These are phyloP conservation scores for Melanostoma scalare DNA, from an alignment of 2,888 invertebrate genomes.

Conservation along the genomic window DNA sequence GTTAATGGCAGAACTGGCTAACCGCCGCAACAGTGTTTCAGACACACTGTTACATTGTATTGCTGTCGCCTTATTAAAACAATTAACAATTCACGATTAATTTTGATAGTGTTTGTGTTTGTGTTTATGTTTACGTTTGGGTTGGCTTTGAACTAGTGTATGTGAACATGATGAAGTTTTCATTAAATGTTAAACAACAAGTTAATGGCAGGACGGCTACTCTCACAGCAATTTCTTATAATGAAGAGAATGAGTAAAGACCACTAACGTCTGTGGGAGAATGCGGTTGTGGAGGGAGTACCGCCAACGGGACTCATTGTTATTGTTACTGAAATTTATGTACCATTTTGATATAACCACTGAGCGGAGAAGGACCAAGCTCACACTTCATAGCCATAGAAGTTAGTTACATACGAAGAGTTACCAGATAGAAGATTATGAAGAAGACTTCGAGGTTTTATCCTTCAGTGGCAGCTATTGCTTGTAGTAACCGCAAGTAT, in stretches of 20 bases:
- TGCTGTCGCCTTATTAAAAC: conserved; percentile 65
- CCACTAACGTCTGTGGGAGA: conserved; percentile 12
- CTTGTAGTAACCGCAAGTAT: too few species aligned
- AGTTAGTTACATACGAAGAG: neutral
- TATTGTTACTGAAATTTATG: conserved; percentile 42
- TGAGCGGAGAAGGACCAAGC: conserved; percentile 28
- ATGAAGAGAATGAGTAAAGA: neutral
- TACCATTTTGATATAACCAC: conserved; percentile 41
- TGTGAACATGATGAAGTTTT: conserved; percentile 1
- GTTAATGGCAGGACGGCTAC: conserved; percentile 4
- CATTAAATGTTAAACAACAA: conserved; percentile 23
- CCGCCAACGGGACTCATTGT: conserved; percentile 18
- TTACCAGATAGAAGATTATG: conserved; percentile 1
- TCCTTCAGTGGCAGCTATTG: neutral
- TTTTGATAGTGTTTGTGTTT: conserved; percentile 33
- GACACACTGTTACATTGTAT: conserved; percentile 47
- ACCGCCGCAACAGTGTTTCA: conserved; percentile 46
- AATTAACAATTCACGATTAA: conserved; percentile 70
- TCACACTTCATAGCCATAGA: conserved; percentile 1
- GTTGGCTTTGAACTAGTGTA: neutral
- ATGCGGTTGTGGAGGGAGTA: conserved; percentile 7
- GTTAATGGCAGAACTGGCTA: conserved; percentile 57
- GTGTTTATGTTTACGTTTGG: conserved; percentile 27
- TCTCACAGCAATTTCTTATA: conserved; percentile 30
- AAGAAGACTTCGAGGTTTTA: conserved; percentile 7